Conservation (phyloP, 64 coral and sea anemone species). For the Porites lutea region DNA sequence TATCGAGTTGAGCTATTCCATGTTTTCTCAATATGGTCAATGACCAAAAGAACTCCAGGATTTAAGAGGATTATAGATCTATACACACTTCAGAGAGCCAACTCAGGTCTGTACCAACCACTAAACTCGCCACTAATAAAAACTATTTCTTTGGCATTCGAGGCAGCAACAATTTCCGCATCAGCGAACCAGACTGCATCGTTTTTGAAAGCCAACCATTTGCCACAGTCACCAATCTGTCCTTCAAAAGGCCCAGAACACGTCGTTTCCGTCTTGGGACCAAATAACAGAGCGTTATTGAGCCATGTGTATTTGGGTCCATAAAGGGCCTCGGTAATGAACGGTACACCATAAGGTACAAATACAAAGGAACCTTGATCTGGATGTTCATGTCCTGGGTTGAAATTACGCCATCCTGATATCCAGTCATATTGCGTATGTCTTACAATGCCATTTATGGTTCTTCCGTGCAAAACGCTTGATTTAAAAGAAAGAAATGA, state of each 20-base stretch:
- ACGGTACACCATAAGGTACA: constrained; percentile 48
- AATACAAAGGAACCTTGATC: constrained; percentile 72
- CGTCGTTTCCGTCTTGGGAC: neutral
- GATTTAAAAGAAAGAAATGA: constrained; percentile 63
- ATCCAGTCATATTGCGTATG: constrained; percentile 42
- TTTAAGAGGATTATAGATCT: constrained; percentile 26
- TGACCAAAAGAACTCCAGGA: constrained; percentile 20
- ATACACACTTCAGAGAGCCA: constrained; percentile 27
- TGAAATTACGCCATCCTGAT: constrained; percentile 34
- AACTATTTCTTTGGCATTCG: neutral
- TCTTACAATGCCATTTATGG: constrained; percentile 46
- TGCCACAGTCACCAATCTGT: constrained; percentile 21
- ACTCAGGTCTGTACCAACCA: constrained; percentile 19
- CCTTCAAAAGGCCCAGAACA: constrained; percentile 19
- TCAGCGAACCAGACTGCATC: constrained; percentile 10
- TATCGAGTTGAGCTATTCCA: neutral
- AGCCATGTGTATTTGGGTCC: constrained; percentile 83
- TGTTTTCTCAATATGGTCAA: constrained; percentile 17
- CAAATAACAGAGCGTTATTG: constrained; percentile 61
- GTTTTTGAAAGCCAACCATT: constrained; percentile 22
- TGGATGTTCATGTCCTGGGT: constrained; percentile 74
- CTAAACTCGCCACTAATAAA: constrained; percentile 48
- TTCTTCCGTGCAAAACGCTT: constrained; percentile 58
- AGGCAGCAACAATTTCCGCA: neutral
- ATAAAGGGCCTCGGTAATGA: constrained; percentile 69